phyloP scores from a whole-genome alignment of 1,140 invertebrate genomes.

The Ostrea edulis region DNA sequence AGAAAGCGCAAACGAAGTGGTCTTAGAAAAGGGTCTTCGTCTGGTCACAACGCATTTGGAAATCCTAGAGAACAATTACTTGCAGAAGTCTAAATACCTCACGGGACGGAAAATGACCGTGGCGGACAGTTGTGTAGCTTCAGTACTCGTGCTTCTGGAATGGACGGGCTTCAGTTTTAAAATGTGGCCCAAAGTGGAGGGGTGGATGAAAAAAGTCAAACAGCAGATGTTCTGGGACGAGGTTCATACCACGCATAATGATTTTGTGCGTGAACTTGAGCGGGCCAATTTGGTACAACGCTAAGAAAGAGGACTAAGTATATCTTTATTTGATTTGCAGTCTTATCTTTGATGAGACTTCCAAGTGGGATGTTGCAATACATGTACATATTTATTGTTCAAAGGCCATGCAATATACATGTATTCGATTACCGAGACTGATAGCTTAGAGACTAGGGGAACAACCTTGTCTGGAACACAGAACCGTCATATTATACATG shows the following conservation, averaged over 20 bases:
- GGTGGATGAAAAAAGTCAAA: slow-evolving; percentile 61
- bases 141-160: slow-evolving; percentile 61
- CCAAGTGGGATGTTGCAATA: slow-evolving; percentile 14
- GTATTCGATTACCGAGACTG: too few relatives aligned
- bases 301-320: background rate
- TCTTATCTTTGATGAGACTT: background rate
- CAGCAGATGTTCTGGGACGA: slow-evolving; percentile 65
- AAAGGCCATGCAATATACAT: background rate
- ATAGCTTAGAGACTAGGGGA: too few relatives aligned
- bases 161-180: slow-evolving; percentile 66
- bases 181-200: slow-evolving; percentile 67
- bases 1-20: slow-evolving; percentile 59
- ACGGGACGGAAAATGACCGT: slow-evolving; percentile 61
- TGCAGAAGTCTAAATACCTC: slow-evolving; percentile 60
- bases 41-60: slow-evolving; percentile 61
- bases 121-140: slow-evolving; percentile 63
- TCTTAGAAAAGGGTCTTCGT: slow-evolving; percentile 63
- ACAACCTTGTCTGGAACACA: too few relatives aligned
- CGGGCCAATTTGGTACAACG: slow-evolving; percentile 41
- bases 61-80: slow-evolving; percentile 62
- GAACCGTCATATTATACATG: too few relatives aligned
- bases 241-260: slow-evolving; percentile 63
- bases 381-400: background rate
- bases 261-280: slow-evolving; percentile 64
- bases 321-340: background rate